Evolutionary conservation across 2,888 invertebrate genomes (phyloP).

Genomic region (Tethea ocularis): DNA sequence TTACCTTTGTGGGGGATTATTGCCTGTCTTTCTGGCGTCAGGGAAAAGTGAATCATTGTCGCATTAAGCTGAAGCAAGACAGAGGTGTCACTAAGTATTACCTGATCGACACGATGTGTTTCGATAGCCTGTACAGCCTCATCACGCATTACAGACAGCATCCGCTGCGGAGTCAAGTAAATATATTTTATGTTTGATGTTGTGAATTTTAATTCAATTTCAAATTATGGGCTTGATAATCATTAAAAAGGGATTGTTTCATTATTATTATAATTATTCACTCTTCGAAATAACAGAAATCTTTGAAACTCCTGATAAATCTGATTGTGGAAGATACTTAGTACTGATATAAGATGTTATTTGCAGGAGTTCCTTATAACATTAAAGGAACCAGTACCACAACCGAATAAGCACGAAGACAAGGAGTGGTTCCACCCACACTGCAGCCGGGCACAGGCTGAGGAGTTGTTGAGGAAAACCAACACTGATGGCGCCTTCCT

Average conservation of each 20-base stretch:
- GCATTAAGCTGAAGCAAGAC: slow-evolving; percentile 95
- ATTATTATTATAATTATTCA: too few relatives aligned
- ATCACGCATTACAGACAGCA: slow-evolving; percentile 95
- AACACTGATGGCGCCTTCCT: slow-evolving; percentile 97
- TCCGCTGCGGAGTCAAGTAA: slow-evolving; percentile 92
- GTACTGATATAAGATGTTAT: not conserved
- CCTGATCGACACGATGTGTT: slow-evolving; percentile 93
- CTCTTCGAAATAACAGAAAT: too few relatives aligned
- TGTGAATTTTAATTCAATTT: too few relatives aligned
- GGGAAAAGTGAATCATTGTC: slow-evolving; percentile 95
- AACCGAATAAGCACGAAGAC: slow-evolving; percentile 96
- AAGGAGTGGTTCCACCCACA: slow-evolving; percentile 96
- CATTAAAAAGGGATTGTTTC: too few relatives aligned
- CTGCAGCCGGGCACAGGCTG: slow-evolving; percentile 91
- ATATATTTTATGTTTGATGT: slow-evolving; percentile 16
- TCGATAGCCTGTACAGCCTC: slow-evolving; percentile 95
- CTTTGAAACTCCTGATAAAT: too few relatives aligned
- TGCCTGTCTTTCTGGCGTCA: slow-evolving; percentile 97
- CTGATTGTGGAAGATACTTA: too few relatives aligned
- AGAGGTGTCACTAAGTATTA: slow-evolving; percentile 95
- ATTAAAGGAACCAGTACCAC: slow-evolving; percentile 95
- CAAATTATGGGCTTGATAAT: too few relatives aligned
- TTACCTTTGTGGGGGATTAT: slow-evolving; percentile 98
- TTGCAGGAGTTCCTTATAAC: slow-evolving; percentile 92
- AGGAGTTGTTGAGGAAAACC: slow-evolving; percentile 93